Percentiles rank a stretch among this genome's conserved stretches.
Conservation (phyloP, 2,888 invertebrate species). For the Auanema freiburgensis region DNA sequence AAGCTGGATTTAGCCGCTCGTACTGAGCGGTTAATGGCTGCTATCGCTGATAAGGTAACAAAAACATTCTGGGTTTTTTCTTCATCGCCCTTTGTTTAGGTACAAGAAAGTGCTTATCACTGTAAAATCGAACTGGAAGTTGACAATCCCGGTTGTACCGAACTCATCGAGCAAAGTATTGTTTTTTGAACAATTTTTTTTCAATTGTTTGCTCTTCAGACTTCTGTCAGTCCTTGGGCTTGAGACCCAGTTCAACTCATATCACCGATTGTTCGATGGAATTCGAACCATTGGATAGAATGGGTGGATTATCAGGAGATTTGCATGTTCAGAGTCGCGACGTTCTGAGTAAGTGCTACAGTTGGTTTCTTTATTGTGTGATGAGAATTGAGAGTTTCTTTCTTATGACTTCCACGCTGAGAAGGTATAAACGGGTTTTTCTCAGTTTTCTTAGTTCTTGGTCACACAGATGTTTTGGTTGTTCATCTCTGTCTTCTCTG, state of each 20-base stretch:
- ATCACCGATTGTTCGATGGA: conserved; percentile 1
- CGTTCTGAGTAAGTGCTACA: too few species aligned
- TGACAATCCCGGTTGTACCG: conserved; percentile 96
- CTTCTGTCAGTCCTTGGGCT: conserved; percentile 10
- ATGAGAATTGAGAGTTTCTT: too few species aligned
- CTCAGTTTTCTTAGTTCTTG: too few species aligned
- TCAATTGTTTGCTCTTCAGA: neutral
- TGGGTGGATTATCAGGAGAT: too few species aligned
- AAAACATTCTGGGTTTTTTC: neutral
- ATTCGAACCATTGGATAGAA: conserved; percentile 7
- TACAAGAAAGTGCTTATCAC: conserved; percentile 87
- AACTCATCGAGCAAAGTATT: conserved; percentile 71
- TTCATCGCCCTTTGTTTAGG: conserved; percentile 79
- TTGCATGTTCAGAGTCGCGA: too few species aligned
- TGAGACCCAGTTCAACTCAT: conserved; percentile 3
- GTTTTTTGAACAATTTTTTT: neutral
- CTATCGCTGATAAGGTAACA: conserved; percentile 17
- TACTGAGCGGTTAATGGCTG: conserved; percentile 22
- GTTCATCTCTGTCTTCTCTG: too few species aligned
- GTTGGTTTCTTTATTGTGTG: too few species aligned
- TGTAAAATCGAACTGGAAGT: conserved; percentile 98
- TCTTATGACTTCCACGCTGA: too few species aligned
- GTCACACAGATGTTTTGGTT: too few species aligned
- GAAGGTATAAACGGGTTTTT: too few species aligned
- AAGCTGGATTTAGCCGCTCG: conserved; percentile 81